Percentiles rank a stretch among this genome's conserved stretches.
Conservation (phyloP, 2,113 vertebrate species). For the Pteronura brasiliensis region DNA sequence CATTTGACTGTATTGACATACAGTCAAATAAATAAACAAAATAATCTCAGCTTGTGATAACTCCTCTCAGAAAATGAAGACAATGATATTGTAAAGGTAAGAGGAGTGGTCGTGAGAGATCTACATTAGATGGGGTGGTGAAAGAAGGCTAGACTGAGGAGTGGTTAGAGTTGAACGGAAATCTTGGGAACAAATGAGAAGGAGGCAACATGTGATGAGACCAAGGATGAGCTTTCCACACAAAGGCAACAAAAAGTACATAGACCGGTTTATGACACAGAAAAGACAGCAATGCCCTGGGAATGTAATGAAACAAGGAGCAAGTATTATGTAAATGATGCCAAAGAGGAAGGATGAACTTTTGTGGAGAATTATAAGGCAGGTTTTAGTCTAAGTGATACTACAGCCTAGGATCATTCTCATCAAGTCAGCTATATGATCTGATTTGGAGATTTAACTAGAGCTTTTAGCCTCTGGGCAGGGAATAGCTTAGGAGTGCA, state of each 20-base stretch:
- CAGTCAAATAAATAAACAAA: neutral
- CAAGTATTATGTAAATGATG: neutral
- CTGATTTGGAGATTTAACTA: neutral
- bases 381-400: neutral
- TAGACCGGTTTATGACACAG: neutral
- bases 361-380: neutral
- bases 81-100: neutral
- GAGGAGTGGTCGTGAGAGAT: neutral
- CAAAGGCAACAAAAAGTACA: neutral
- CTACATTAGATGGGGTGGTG: neutral
- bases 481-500: neutral
- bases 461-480: neutral
- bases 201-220: neutral
- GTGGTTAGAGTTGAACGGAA: neutral
- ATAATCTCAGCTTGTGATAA: neutral
- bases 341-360: neutral
- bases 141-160: neutral
- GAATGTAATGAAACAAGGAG: neutral
- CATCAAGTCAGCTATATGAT: neutral
- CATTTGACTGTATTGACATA: no score
- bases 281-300: neutral
- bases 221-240: neutral
- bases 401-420: neutral
- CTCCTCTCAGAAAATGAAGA: conserved; percentile 6
- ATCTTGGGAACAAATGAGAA: neutral